Conservation (phyloP, 1,140 invertebrate species). For the Cotesia typhae region DNA sequence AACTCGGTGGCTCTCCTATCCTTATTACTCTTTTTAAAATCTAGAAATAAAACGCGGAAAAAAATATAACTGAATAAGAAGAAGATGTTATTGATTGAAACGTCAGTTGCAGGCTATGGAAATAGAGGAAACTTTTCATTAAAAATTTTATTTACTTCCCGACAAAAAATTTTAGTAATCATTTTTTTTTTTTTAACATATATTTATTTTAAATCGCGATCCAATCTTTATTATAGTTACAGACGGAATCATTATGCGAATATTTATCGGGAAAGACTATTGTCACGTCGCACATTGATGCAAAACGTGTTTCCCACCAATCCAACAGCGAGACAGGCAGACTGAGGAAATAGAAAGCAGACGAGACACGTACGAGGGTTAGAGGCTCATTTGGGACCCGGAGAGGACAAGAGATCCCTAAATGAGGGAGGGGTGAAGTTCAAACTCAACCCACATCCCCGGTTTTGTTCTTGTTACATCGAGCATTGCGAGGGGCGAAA, state of each 20-base stretch:
- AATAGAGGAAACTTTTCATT: too few relatives aligned
- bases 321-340: background rate
- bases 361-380: constrained; percentile 29
- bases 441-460: constrained; percentile 48
- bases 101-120: too few relatives aligned
- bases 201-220: background rate
- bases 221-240: background rate
- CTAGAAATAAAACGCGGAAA: too few relatives aligned
- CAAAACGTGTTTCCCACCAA: constrained; percentile 7
- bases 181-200: background rate
- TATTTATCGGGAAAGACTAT: constrained; percentile 14
- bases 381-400: constrained; percentile 5
- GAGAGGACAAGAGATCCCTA: constrained; percentile 25
- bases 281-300: constrained; percentile 10
- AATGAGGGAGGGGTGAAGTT: constrained; percentile 45
- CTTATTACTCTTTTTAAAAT: too few relatives aligned
- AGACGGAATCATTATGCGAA: background rate
- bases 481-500: constrained; percentile 60
- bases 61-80: too few relatives aligned
- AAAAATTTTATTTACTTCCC: too few relatives aligned
- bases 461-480: constrained; percentile 50
- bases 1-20: too few relatives aligned
- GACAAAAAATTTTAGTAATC: background rate
- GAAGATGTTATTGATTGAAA: too few relatives aligned
- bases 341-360: constrained; percentile 1